phyloP scores from a whole-genome alignment of 2,113 vertebrate genomes.

The Oxyura jamaicensis region DNA sequence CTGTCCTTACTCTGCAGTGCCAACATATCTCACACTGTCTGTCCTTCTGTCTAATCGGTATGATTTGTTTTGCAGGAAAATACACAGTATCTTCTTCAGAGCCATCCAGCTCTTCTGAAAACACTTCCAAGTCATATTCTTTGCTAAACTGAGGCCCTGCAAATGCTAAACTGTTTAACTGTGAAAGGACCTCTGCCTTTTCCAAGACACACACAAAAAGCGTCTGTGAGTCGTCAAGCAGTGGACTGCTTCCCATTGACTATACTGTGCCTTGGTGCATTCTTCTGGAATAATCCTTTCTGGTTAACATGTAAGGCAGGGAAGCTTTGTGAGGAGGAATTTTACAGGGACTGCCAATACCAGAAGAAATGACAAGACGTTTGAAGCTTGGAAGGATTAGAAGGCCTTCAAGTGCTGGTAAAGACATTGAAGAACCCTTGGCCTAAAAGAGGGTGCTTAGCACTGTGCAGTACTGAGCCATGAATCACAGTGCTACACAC shows the following conservation, averaged over 20 bases:
- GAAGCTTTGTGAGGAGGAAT: not conserved
- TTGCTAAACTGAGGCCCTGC: constrained; percentile 73
- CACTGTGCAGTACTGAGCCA: constrained; percentile 35
- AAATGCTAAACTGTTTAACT: not conserved
- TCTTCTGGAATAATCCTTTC: constrained; percentile 9
- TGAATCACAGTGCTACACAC: not conserved
- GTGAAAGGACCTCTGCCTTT: not conserved
- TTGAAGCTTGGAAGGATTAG: not conserved
- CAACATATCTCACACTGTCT: not conserved
- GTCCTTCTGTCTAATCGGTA: not conserved
- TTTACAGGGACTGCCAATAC: not conserved
- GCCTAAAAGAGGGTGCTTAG: not conserved
- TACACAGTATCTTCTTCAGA: constrained; percentile 79
- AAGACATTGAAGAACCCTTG: not conserved
- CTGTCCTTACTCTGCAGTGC: not conserved
- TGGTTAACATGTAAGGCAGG: not conserved
- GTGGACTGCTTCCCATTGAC: not conserved
- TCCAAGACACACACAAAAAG: not conserved
- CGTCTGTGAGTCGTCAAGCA: not conserved
- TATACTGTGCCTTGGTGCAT: not conserved
- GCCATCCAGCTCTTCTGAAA: constrained; percentile 74
- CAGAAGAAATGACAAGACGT: not conserved
- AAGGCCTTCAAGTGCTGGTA: not conserved
- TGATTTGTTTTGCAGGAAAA: constrained; percentile 71
- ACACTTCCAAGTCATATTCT: constrained; percentile 76